A percentile compares a stretch with the other conserved stretches of the same genome.
phyloP scores from a whole-genome alignment of 1,140 invertebrate genomes.

The Penaeus indicus region DNA sequence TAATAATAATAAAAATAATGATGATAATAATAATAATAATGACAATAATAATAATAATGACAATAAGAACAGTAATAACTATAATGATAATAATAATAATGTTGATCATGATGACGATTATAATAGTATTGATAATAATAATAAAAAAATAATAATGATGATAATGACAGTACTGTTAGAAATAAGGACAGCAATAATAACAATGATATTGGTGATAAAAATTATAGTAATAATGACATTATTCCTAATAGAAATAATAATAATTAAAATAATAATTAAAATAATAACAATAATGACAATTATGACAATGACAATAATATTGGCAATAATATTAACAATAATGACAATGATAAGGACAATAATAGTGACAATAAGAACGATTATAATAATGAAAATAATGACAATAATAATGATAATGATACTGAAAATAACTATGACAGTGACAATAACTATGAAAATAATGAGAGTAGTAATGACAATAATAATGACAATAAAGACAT shows the following conservation, averaged over 20 bases:
- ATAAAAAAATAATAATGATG: too few species aligned
- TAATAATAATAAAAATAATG: conserved; percentile 9
- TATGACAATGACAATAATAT: background rate
- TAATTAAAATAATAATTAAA: too few species aligned
- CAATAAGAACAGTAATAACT: conserved; percentile 2
- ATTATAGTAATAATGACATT: too few species aligned
- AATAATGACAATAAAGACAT: background rate
- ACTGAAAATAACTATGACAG: background rate
- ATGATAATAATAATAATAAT: conserved; percentile 14
- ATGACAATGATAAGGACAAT: background rate
- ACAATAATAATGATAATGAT: background rate
- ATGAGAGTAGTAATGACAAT: background rate
- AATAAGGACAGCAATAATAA: too few species aligned
- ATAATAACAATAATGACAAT: background rate
- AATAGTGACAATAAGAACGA: background rate
- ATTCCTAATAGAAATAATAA: too few species aligned
- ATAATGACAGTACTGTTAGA: too few species aligned
- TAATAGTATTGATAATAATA: background rate
- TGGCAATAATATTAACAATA: background rate
- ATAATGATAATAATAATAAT: conserved; percentile 14
- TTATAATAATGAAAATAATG: background rate
- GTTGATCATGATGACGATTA: background rate
- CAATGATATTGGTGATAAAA: too few species aligned
- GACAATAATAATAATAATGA: conserved; percentile 14
- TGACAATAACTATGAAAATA: background rate